These are phyloP conservation scores for Biston betularia DNA, from an alignment of 2,888 invertebrate genomes.

Conservation along the genomic window DNA sequence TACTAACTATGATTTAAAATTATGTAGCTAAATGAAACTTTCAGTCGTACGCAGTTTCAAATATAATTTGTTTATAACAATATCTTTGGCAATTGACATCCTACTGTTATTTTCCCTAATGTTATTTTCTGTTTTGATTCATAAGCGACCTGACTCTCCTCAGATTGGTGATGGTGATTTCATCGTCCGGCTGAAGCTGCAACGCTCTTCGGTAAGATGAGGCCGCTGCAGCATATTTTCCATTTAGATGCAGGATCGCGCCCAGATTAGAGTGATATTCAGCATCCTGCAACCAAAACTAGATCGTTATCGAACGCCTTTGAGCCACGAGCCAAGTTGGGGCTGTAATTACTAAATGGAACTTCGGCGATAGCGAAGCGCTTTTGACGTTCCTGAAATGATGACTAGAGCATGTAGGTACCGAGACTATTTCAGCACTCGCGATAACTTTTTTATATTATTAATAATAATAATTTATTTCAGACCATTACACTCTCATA, in stretches of 20 bases:
- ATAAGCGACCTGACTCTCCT: slow-evolving; percentile 83
- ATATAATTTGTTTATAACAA: slow-evolving; percentile 56
- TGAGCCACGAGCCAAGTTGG: slow-evolving; percentile 7
- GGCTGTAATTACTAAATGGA: slow-evolving; percentile 35
- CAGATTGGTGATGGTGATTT: slow-evolving; percentile 95
- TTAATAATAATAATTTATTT: no score
- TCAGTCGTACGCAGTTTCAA: slow-evolving; percentile 53
- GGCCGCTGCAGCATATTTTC: slow-evolving; percentile 95
- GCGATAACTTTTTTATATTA: no score
- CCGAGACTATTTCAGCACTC: no score
- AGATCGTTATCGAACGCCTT: slow-evolving; percentile 34
- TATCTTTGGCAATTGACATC: slow-evolving; percentile 81
- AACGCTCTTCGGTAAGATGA: slow-evolving; percentile 94
- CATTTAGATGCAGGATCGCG: slow-evolving; percentile 97
- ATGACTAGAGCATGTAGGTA: background rate
- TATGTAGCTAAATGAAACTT: slow-evolving; percentile 36
- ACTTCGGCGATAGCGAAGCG: slow-evolving; percentile 7
- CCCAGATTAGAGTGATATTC: slow-evolving; percentile 97
- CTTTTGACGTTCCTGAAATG: background rate
- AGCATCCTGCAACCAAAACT: slow-evolving; percentile 88
- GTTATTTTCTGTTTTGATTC: slow-evolving; percentile 72
- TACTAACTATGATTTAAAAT: slow-evolving; percentile 12
- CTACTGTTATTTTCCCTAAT: slow-evolving; percentile 54
- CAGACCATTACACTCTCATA: no score
- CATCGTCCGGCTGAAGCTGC: slow-evolving; percentile 94